These are phyloP conservation scores for Himantopus leucocephalus DNA, from an alignment of 2,113 vertebrate genomes.

Conservation along the genomic window DNA sequence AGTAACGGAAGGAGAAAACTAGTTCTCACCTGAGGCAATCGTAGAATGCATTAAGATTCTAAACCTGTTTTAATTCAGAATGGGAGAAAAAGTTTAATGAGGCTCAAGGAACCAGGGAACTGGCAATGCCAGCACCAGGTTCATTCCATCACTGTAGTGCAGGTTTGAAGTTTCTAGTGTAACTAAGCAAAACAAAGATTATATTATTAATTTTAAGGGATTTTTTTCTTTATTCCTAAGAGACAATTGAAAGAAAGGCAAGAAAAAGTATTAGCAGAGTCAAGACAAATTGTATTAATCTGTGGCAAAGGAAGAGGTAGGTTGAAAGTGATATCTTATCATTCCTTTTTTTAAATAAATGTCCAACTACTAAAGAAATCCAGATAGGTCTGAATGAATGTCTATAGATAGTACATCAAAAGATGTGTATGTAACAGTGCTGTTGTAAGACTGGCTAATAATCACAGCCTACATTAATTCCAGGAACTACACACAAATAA, in stretches of 20 bases:
- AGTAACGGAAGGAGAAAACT: neutral
- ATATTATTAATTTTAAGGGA: neutral
- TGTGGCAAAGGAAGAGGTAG: neutral
- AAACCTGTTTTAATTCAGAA: neutral
- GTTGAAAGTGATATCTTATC: neutral
- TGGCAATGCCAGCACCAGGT: neutral
- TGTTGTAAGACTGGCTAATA: slow-evolving; percentile 34
- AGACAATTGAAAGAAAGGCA: neutral
- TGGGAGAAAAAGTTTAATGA: neutral
- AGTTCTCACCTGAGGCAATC: neutral
- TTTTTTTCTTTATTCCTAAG: neutral
- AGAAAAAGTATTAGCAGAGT: neutral
- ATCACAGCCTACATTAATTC: slow-evolving; percentile 48
- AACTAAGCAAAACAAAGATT: neutral
- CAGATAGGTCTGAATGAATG: slow-evolving; percentile 14
- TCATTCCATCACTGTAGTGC: neutral
- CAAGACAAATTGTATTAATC: neutral
- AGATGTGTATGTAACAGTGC: neutral
- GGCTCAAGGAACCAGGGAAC: neutral
- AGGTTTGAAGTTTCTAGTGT: neutral
- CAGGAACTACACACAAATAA: slow-evolving; percentile 64
- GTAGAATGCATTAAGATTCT: neutral
- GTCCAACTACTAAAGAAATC: neutral
- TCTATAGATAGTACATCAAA: slow-evolving; percentile 1
- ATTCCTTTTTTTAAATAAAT: neutral